phyloP scores from a whole-genome alignment of 1,140 invertebrate species.

The Orchesella cincta region DNA sequence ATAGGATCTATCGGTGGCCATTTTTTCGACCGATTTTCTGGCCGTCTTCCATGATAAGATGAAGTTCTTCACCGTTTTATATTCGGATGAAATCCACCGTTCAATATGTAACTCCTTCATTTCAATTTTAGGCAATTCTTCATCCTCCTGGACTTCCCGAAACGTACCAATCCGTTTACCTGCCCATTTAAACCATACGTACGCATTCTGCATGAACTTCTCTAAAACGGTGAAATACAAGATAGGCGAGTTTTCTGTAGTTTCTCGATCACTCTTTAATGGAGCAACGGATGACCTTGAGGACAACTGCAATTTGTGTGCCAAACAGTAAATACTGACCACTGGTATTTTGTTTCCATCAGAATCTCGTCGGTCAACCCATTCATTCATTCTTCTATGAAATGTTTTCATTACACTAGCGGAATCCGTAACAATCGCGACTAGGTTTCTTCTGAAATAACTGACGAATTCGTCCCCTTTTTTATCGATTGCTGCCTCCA shows the following conservation, averaged over 20 bases:
- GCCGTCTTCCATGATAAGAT: not conserved
- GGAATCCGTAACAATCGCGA: not conserved
- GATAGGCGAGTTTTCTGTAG: not conserved
- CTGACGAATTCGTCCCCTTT: not conserved
- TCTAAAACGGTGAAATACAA: not conserved
- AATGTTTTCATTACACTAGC: not conserved
- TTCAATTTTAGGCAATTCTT: not conserved
- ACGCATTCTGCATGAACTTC: not conserved
- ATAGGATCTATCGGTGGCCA: not conserved
- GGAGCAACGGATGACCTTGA: not conserved
- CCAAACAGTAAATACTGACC: not conserved
- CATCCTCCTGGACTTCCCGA: not conserved
- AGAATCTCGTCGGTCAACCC: not conserved
- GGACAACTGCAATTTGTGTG: not conserved
- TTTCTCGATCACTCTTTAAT: not conserved
- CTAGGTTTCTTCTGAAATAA: not conserved
- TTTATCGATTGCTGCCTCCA: not conserved
- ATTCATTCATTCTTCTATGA: not conserved
- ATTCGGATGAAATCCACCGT: not conserved
- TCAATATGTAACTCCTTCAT: not conserved
- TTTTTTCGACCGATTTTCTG: not conserved
- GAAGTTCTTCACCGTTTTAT: not conserved
- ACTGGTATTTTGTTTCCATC: not conserved
- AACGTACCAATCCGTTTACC: not conserved
- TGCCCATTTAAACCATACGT: not conserved